Conservation (phyloP, 2,113 vertebrate genomes). For the Cyanoderma ruficeps region DNA sequence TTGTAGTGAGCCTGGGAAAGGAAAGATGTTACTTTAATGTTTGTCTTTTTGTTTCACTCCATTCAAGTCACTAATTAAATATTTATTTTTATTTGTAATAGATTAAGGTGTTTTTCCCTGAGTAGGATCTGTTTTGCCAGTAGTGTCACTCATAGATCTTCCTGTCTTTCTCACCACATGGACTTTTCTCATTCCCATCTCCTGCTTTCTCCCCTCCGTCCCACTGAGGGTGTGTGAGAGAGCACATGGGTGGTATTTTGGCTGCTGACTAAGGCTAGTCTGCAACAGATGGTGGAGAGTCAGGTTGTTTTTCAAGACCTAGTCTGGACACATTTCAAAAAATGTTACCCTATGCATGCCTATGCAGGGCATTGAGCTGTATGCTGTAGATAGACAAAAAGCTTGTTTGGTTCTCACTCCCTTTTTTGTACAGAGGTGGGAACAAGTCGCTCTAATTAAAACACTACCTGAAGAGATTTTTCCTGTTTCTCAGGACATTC, state of each 20-base stretch:
- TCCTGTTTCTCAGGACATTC: background rate
- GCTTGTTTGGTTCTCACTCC: background rate
- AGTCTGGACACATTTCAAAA: background rate
- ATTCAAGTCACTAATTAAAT: background rate
- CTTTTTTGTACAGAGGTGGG: background rate
- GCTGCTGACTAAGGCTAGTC: background rate
- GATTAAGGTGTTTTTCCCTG: background rate
- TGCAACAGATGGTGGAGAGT: background rate
- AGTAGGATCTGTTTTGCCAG: background rate
- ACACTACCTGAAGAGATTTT: background rate
- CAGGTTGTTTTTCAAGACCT: background rate
- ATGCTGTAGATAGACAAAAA: background rate
- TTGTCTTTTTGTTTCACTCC: background rate
- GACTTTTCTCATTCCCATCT: background rate
- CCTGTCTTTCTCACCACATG: background rate
- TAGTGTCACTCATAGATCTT: background rate
- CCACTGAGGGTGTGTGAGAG: accelerated
- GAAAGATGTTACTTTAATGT: background rate
- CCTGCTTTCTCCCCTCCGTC: background rate
- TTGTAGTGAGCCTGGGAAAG: background rate
- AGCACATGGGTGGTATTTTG: background rate
- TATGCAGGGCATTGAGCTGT: background rate
- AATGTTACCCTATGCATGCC: background rate
- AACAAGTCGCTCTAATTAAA: background rate
- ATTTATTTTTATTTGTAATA: background rate